Evolutionary conservation across 2,113 vertebrate genomes (phyloP).

Genomic region (Barbus barbus): DNA sequence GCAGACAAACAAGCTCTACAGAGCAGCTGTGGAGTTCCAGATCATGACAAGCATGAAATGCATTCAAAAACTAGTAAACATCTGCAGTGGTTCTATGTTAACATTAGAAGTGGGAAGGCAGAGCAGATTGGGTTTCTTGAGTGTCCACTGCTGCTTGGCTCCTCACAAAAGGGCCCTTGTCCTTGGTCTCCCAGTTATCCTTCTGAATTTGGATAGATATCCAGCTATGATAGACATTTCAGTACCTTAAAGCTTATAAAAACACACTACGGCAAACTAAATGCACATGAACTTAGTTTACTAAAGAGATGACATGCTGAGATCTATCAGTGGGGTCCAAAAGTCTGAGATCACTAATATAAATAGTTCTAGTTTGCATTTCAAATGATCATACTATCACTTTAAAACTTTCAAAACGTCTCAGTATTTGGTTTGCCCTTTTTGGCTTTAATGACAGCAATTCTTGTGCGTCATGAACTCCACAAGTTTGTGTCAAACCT

Average conservation of each 20-base stretch:
- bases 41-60: neutral
- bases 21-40: neutral
- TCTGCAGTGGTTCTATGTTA: neutral
- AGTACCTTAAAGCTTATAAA: neutral
- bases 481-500: neutral
- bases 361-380: neutral
- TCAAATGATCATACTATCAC: neutral
- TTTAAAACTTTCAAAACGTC: neutral
- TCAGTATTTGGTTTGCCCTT: no score
- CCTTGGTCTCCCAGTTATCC: neutral
- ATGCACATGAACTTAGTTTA: neutral
- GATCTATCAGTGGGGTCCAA: neutral
- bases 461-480: no score
- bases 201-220: neutral
- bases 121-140: slow-evolving; percentile 18
- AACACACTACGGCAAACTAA: neutral
- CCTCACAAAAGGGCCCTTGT: slow-evolving; percentile 11
- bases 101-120: neutral
- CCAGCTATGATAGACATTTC: neutral
- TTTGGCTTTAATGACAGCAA: no score
- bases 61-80: neutral
- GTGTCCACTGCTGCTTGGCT: neutral
- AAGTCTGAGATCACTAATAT: neutral
- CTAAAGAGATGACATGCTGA: neutral
- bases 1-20: slow-evolving; percentile 14